Percentiles rank a stretch among this genome's conserved stretches.
Evolutionary conservation across 2,888 invertebrate genomes (phyloP).

Genomic region (Hemaris fuciformis): DNA sequence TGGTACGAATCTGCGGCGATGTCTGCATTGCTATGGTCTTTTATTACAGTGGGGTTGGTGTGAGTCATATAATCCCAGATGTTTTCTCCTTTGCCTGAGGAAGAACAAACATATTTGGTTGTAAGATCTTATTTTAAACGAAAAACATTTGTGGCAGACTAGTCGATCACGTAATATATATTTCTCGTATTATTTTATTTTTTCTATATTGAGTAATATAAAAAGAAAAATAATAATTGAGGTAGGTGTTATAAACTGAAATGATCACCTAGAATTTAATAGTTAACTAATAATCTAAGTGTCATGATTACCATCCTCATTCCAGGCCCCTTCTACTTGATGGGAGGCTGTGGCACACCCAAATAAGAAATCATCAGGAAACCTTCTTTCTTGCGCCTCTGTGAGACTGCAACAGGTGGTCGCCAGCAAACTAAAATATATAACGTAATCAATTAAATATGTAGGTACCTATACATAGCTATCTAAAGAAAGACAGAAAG

Average conservation of each 20-base stretch:
- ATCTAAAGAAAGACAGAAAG: too few species aligned
- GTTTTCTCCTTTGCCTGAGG: constrained; percentile 31
- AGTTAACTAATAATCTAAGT: neutral
- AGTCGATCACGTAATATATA: too few species aligned
- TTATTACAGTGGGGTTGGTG: constrained; percentile 30
- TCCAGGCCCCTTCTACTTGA: constrained; percentile 72
- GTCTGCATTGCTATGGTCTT: constrained; percentile 69
- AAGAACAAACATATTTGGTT: too few species aligned
- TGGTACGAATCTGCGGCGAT: constrained; percentile 74
- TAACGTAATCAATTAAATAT: too few species aligned
- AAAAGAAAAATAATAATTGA: too few species aligned
- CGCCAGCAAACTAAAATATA: neutral
- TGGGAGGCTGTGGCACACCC: constrained; percentile 60
- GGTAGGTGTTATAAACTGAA: too few species aligned
- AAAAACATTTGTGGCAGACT: too few species aligned
- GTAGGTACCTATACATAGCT: too few species aligned
- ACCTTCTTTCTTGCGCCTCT: constrained; percentile 22
- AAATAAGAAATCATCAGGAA: constrained; percentile 38
- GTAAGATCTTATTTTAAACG: too few species aligned
- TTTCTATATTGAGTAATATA: too few species aligned
- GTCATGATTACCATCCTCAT: constrained; percentile 51
- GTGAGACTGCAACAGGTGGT: neutral
- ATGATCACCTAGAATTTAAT: neutral
- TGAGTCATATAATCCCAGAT: constrained; percentile 43
- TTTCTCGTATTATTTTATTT: too few species aligned